phyloP scores from a whole-genome alignment of 2,797 vertebrate species.

The Lagodon rhomboides region DNA sequence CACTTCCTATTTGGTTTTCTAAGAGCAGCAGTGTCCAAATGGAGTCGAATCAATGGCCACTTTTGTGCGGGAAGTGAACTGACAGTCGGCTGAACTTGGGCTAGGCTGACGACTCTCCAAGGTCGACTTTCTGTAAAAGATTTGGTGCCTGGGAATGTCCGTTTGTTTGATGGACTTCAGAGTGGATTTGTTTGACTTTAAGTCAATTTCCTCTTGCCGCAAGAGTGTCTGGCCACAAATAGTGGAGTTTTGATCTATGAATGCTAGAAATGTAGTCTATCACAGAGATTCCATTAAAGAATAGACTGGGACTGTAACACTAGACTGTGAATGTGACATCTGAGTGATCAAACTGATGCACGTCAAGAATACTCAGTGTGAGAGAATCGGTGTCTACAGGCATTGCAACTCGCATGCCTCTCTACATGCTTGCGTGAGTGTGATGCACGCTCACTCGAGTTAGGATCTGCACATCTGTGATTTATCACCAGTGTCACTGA shows the following conservation, averaged over 20 bases:
- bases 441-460: conserved; percentile 44
- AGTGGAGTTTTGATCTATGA: conserved; percentile 10
- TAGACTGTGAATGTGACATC: background rate
- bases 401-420: background rate
- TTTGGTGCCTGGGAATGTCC: conserved; percentile 26
- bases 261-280: conserved; percentile 1
- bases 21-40: conserved; percentile 65
- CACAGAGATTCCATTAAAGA: background rate
- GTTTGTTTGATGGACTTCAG: conserved; percentile 39
- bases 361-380: conserved; percentile 14
- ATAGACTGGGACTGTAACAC: background rate
- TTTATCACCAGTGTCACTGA: conserved; percentile 82
- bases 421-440: conserved; percentile 16
- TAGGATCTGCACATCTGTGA: conserved; percentile 70
- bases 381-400: conserved; percentile 10
- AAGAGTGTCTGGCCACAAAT: conserved; percentile 4
- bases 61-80: conserved; percentile 63
- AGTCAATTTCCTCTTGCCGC: conserved; percentile 31
- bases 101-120: conserved; percentile 54
- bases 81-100: conserved; percentile 51
- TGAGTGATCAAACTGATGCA: conserved; percentile 19
- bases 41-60: conserved; percentile 70
- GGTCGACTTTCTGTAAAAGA: conserved; percentile 43
- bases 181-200: conserved; percentile 39
- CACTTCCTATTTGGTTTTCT: conserved; percentile 77